A percentile compares a stretch with the other conserved stretches of the same genome.
phyloP scores from a whole-genome alignment of 2,797 vertebrate species.

The Parauchenoglanis punctatus region DNA sequence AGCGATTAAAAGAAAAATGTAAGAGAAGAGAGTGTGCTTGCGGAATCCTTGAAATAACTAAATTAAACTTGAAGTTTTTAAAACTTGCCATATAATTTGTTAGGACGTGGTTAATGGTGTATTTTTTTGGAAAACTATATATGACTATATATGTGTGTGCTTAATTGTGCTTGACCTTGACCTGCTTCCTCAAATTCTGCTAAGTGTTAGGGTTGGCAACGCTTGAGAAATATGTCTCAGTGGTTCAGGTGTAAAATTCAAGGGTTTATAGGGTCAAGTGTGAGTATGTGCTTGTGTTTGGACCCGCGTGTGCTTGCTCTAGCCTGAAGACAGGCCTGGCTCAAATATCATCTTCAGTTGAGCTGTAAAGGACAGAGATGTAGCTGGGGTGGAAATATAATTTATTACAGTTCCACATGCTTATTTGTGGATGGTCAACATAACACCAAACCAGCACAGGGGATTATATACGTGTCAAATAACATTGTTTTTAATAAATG shows the following conservation, averaged over 20 bases:
- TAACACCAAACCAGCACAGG: too few relatives aligned
- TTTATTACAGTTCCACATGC: not conserved
- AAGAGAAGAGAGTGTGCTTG: not conserved
- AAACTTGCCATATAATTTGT: not conserved
- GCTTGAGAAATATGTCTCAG: constrained; percentile 13
- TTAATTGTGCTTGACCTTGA: not conserved
- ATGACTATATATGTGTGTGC: not conserved
- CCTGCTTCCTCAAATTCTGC: not conserved
- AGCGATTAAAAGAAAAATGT: not conserved
- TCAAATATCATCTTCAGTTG: constrained; percentile 38
- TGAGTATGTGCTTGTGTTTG: constrained; percentile 35
- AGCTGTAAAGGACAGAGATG: constrained; percentile 20
- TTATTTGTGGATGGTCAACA: not conserved
- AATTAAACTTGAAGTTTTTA: not conserved
- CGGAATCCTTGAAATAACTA: not conserved
- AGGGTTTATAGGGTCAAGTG: constrained; percentile 41
- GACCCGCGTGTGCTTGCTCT: constrained; percentile 47
- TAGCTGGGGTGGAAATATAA: not conserved
- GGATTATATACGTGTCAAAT: not conserved
- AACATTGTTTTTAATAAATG: not conserved
- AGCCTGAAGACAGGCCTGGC: constrained; percentile 37
- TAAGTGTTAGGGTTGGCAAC: not conserved
- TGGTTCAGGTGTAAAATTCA: constrained; percentile 17
- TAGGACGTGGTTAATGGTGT: not conserved
- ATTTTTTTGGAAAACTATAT: not conserved